These are phyloP conservation scores for Hippoglossus hippoglossus DNA, from an alignment of 2,797 vertebrate species.

Conservation along the genomic window DNA sequence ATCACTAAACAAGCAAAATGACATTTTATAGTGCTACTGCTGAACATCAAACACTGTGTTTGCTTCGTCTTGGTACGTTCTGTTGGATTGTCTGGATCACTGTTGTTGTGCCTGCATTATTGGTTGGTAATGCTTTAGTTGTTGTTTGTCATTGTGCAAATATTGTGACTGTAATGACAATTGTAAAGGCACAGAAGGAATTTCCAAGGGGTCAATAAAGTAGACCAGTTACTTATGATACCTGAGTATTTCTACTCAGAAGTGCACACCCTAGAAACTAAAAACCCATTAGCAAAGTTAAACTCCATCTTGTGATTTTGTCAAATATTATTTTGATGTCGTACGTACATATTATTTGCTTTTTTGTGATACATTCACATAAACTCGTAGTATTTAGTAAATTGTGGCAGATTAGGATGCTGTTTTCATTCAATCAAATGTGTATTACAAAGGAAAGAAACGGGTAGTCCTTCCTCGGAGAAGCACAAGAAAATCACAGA, in stretches of 20 bases:
- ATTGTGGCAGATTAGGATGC: neutral
- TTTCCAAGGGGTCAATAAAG: neutral
- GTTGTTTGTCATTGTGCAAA: neutral
- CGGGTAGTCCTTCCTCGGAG: no score
- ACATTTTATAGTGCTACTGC: neutral
- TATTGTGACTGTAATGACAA: no score
- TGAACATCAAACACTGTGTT: neutral
- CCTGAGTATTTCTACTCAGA: neutral
- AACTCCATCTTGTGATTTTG: neutral
- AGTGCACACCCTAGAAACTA: neutral
- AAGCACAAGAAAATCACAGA: no score
- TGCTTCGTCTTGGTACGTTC: neutral
- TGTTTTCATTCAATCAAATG: neutral
- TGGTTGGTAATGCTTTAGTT: neutral
- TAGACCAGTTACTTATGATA: neutral
- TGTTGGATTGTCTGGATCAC: neutral
- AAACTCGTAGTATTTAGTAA: no score
- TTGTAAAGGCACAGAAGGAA: no score
- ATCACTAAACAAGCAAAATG: constrained; percentile 7
- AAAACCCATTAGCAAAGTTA: neutral
- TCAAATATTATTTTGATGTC: neutral
- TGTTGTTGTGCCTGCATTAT: neutral
- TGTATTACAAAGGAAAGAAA: no score
- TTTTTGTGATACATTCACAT: neutral
- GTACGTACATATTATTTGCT: neutral